Evolutionary conservation across 2,888 invertebrate genomes (phyloP), one percentile per base, ranked within the genome.

Genomic region (Erpobdella octoculata): DNA sequence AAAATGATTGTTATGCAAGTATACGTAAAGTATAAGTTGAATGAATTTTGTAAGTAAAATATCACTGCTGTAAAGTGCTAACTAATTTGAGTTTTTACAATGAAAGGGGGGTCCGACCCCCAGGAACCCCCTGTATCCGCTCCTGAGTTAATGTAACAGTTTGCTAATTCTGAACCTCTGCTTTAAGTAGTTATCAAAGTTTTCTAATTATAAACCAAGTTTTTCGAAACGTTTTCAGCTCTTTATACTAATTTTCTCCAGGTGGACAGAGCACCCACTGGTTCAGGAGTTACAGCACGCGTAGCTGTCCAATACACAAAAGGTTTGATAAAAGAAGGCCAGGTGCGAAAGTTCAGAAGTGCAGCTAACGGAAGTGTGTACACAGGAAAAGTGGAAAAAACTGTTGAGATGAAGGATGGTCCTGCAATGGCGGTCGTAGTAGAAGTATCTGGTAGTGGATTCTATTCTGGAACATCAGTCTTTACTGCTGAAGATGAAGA

Each of bases 191-290:
- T n/a, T n/a, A n/a, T n/a, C n/a, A n/a, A n/a, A 53, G 8, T 15
- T 9, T 53, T 53, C 28, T 53, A 25, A n/a, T 41, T 12, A 53
- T n/a, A 21, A 53, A 1, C 28, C 53, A 53, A 53, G 6, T n/a
- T 21, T 25, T 53, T 15, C n/a, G n/a, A 9, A 53, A 18, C 1
- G 12, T 9, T 6, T 4, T 48, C 48, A 48, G 25, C 8, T 53
- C 5, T 25, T 53, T 53, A 28, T 53, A 6, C 28, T 53, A 25
- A 28, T 25, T 53, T 28, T 21, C 58, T 74, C 3, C 75, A 83
- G 83, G 80, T 83, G 5, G 83, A 83, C 73, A 77, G 84, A n/a
- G 79, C 81, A 35, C 83, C 84, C 0, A 79, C 79, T 61, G 83
- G 84, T 2, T 83, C 83, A 0, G 83, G 83, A 12, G 79, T 79